Conservation (phyloP, 1,140 invertebrate species). For the Saxidomus purpurata region DNA sequence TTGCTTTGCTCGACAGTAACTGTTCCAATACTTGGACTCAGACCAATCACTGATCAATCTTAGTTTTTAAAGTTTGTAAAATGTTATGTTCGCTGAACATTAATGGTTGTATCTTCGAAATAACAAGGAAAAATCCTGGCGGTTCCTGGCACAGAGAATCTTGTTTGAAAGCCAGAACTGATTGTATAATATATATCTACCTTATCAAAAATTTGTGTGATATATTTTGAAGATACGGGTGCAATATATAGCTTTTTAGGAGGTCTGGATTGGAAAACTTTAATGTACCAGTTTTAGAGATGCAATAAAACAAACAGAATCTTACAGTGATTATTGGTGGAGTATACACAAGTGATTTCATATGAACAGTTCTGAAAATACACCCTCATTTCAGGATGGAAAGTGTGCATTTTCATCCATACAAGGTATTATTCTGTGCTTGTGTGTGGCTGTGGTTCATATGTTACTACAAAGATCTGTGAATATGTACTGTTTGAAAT, state of each 20-base stretch:
- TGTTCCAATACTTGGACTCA: background rate
- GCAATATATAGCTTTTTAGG: background rate
- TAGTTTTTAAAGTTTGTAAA: background rate
- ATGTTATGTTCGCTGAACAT: background rate
- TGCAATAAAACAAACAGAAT: background rate
- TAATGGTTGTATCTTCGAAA: background rate
- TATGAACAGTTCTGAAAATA: too few species aligned
- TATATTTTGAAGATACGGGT: constrained; percentile 21
- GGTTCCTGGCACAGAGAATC: background rate
- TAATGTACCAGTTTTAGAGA: background rate
- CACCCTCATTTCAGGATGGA: too few species aligned
- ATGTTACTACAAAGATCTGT: too few species aligned
- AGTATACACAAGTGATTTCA: background rate
- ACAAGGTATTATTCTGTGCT: constrained; percentile 8
- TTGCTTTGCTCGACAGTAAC: background rate
- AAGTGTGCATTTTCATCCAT: constrained; percentile 24
- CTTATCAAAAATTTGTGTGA: background rate
- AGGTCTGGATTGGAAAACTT: constrained; percentile 6
- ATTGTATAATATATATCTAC: background rate
- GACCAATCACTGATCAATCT: too few species aligned
- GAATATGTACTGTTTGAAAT: too few species aligned
- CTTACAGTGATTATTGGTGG: too few species aligned
- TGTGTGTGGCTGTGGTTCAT: too few species aligned
- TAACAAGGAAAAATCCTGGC: background rate
- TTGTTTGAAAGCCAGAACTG: background rate